phyloP scores from a whole-genome alignment of 2,113 vertebrate genomes.

The Campylomormyrus numenius region DNA sequence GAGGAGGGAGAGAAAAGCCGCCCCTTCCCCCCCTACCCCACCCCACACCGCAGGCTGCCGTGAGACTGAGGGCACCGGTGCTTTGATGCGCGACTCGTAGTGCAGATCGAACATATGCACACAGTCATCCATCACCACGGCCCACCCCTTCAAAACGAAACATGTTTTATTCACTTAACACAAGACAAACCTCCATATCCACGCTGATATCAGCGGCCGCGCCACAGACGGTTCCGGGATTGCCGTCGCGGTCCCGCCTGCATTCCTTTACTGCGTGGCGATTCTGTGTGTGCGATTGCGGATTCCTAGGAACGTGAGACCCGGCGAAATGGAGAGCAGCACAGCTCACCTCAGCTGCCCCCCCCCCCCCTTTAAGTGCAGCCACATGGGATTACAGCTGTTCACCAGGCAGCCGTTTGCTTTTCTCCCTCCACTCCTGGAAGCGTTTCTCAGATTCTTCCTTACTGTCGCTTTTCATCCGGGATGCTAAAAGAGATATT shows the following conservation, averaged over 20 bases:
- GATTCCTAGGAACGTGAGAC: neutral
- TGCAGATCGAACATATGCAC: slow-evolving; percentile 1
- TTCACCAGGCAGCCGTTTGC: slow-evolving; percentile 38
- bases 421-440: neutral
- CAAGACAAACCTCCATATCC: neutral
- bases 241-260: neutral
- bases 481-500: slow-evolving; percentile 48
- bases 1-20: neutral
- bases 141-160: neutral
- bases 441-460: slow-evolving; percentile 36
- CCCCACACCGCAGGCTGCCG: neutral
- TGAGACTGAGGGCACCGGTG: neutral
- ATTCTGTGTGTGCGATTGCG: neutral
- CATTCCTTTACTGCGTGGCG: neutral
- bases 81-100: neutral
- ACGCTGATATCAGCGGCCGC: neutral
- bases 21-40: neutral
- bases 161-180: slow-evolving; percentile 1
- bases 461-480: slow-evolving; percentile 44
- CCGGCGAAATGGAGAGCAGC: neutral
- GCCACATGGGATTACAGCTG: slow-evolving; percentile 10
- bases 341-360: no score
- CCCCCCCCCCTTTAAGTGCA: neutral
- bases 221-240: neutral
- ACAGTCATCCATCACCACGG: neutral